phyloP scores from a whole-genome alignment of 2,113 vertebrate genomes.

The Leptobrachium ailaonicum region DNA sequence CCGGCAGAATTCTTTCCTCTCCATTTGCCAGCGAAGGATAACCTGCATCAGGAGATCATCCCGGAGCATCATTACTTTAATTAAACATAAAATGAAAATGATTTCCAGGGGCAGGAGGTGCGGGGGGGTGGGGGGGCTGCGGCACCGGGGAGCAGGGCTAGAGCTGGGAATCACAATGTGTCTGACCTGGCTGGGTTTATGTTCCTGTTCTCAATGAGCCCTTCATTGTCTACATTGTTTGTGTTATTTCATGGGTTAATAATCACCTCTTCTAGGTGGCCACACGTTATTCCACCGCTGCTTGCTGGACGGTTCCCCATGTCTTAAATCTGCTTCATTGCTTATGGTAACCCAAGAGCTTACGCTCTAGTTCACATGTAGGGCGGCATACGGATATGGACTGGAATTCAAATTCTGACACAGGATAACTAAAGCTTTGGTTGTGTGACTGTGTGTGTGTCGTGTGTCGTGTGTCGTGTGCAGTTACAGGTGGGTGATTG shows the following conservation, averaged over 20 bases:
- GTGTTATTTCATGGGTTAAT: background rate
- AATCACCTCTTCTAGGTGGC: background rate
- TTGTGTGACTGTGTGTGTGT: too few relatives aligned
- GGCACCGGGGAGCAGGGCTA: background rate
- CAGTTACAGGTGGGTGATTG: too few relatives aligned
- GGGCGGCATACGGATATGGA: too few relatives aligned
- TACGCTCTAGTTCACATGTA: background rate
- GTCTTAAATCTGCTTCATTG: background rate
- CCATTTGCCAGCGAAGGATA: constrained; percentile 1
- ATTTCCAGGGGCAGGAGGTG: constrained; percentile 5
- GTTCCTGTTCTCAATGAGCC: background rate
- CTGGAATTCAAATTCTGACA: too few relatives aligned
- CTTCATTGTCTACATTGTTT: background rate
- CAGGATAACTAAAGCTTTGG: too few relatives aligned
- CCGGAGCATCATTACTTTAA: constrained; percentile 34
- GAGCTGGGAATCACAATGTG: constrained; percentile 7
- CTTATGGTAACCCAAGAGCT: background rate
- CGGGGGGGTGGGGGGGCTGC: background rate
- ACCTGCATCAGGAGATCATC: constrained; percentile 22
- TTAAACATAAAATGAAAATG: constrained; percentile 42
- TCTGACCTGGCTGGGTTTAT: background rate
- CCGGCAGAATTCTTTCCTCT: background rate
- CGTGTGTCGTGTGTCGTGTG: too few relatives aligned
- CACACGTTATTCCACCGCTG: background rate
- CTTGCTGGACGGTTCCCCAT: background rate